Percentiles rank a stretch among this genome's conserved stretches.
These are phyloP conservation scores for Gymnocephalus cernua DNA, from an alignment of 2,113 vertebrate species.

Conservation along the genomic window DNA sequence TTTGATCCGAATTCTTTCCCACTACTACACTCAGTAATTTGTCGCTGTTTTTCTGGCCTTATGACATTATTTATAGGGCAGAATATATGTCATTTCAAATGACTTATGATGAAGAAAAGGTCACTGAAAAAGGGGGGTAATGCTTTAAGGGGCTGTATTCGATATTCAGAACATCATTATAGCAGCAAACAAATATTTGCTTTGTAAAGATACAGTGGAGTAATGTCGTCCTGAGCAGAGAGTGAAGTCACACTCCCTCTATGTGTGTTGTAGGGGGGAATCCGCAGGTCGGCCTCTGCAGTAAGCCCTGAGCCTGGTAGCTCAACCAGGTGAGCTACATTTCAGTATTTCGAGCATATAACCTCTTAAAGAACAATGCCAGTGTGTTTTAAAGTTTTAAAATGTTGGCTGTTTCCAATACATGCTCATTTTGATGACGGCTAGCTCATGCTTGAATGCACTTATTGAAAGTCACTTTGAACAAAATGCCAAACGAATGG, in stretches of 20 bases:
- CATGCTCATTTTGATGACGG: not conserved
- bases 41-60: not conserved
- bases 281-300: no score
- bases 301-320: no score
- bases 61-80: not conserved
- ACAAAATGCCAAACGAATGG: not conserved
- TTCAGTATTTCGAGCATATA: no score
- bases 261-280: no score
- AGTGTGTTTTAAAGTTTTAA: no score
- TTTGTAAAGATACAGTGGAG: no score
- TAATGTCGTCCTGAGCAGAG: no score
- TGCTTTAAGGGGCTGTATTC: no score
- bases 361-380: not conserved
- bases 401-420: not conserved
- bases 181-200: no score
- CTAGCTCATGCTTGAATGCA: not conserved
- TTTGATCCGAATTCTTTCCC: not conserved
- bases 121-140: not conserved
- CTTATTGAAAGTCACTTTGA: not conserved
- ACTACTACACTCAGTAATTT: not conserved
- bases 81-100: not conserved
- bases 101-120: not conserved
- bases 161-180: no score
- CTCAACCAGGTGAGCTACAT: no score
- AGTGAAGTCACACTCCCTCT: no score